A percentile compares a stretch with the other conserved stretches of the same genome.
Conservation (phyloP, 2,113 vertebrate species). For the Hucho hucho region DNA sequence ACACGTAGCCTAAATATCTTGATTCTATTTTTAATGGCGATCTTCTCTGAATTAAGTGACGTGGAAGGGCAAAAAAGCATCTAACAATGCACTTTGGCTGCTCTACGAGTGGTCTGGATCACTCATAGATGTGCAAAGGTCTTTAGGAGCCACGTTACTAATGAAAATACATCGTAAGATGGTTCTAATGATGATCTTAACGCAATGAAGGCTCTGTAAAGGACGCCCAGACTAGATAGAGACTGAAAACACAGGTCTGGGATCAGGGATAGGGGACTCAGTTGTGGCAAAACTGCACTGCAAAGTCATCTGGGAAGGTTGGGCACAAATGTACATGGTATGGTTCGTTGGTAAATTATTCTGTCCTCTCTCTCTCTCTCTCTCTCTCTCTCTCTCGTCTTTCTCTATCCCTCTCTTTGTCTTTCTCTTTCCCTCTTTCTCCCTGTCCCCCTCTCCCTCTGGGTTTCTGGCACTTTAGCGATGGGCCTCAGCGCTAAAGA, state of each 20-base stretch:
- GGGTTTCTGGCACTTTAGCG: neutral
- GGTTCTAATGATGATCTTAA: no score
- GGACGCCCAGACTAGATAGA: slow-evolving; percentile 51
- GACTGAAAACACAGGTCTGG: neutral
- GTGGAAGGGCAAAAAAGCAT: no score
- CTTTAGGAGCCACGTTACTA: no score
- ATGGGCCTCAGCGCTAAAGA: slow-evolving; percentile 36
- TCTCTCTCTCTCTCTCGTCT: neutral
- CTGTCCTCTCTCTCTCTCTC: neutral
- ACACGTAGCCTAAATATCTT: no score
- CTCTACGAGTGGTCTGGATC: no score
- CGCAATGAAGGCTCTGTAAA: slow-evolving; percentile 53
- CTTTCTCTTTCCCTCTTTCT: neutral
- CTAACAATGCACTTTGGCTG: no score
- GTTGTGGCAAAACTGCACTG: neutral
- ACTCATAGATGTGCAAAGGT: no score
- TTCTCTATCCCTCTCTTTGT: no score
- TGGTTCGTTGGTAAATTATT: slow-evolving; percentile 28
- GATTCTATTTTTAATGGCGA: no score
- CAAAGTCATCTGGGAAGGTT: slow-evolving; percentile 4
- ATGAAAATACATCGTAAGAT: no score
- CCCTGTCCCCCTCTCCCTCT: neutral
- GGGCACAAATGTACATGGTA: slow-evolving; percentile 24
- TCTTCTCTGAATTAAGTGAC: no score
- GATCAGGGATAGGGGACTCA: no score